Base-by-base conservation (phyloP, 2,888 invertebrate genomes). In the Cephonodes hylas region DNA sequence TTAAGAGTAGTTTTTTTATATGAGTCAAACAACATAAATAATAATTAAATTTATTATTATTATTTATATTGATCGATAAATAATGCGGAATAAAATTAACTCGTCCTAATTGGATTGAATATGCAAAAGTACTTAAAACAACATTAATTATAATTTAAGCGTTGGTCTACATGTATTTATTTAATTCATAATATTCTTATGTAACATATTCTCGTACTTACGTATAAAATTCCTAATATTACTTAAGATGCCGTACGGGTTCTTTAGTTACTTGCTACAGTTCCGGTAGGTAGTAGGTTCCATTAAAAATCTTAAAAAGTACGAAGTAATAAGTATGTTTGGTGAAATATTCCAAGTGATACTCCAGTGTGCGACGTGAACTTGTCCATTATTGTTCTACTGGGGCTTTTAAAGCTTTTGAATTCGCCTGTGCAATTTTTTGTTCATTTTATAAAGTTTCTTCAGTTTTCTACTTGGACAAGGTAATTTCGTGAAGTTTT, bases 301-400 rank as follows among this genome's bases (percentile, higher is more conserved):
- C 44, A 44, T 44, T 44, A 44, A 44, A 44, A 44, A 44, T 44
- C 44, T 44, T 44, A 44, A 44, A 44, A 53, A 53, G 53, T 53
- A 27, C 10, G 18, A 53, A 53, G 53, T 53, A 53, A 53, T 31
- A 53, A 53, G 53, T 20, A 38, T 38, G 44, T 20, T 20, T 27
- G 45, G 22, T 6, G 0, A 3, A 44, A 44, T 44, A 53, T 53
- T 31, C 18, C 31, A 18, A 22, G 38, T 57, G 57, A 57, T 13
- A 53, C 53, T 15, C 53, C 48, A 2, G n/a, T 18, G 5, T 8
- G 15, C 23, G 15, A n/a, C 25, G 58, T 38, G 58, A 61, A 61
- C 61, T 61, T 61, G 58, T 57, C 34, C 57, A 34, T 61, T 38
- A 58, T 31, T 46, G 31, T 53, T 18, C 31, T 20, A 44, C 44